phyloP scores from a whole-genome alignment of 1,140 invertebrate species.

The Trichonephila clavata region DNA sequence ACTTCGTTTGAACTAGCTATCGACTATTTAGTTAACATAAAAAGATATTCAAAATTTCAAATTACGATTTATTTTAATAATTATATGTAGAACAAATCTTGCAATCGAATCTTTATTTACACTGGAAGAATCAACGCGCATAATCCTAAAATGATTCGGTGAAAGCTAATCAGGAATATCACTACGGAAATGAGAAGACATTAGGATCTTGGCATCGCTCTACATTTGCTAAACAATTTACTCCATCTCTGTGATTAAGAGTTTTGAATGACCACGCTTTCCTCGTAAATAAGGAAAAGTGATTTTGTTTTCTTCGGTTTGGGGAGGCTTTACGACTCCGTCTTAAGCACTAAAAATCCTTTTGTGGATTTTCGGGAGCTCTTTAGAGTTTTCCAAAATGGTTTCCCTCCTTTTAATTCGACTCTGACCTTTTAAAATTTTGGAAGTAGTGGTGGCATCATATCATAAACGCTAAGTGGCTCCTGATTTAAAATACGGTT shows the following conservation, averaged over 20 bases:
- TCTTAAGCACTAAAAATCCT: constrained; percentile 32
- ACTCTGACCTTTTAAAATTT: background rate
- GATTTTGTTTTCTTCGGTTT: background rate
- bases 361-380: constrained; percentile 11
- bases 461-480: constrained; percentile 30
- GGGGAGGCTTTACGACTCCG: background rate
- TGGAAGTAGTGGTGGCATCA: background rate
- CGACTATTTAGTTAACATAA: too few species aligned
- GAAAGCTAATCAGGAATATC: background rate
- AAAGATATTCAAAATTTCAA: too few species aligned
- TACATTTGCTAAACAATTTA: background rate
- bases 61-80: too few species aligned
- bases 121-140: background rate
- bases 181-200: background rate
- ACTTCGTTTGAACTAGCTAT: too few species aligned
- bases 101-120: background rate
- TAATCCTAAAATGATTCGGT: background rate
- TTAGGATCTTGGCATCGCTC: background rate
- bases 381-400: constrained; percentile 37
- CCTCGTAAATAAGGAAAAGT: constrained; percentile 17
- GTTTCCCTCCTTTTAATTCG: constrained; percentile 18
- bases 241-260: constrained; percentile 8
- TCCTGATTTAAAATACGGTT: constrained; percentile 17
- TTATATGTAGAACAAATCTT: too few species aligned
- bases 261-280: background rate